A percentile compares a stretch with the other conserved stretches of the same genome.
Evolutionary conservation across 2,888 invertebrate genomes (phyloP).

Genomic region (Congeria kusceri): DNA sequence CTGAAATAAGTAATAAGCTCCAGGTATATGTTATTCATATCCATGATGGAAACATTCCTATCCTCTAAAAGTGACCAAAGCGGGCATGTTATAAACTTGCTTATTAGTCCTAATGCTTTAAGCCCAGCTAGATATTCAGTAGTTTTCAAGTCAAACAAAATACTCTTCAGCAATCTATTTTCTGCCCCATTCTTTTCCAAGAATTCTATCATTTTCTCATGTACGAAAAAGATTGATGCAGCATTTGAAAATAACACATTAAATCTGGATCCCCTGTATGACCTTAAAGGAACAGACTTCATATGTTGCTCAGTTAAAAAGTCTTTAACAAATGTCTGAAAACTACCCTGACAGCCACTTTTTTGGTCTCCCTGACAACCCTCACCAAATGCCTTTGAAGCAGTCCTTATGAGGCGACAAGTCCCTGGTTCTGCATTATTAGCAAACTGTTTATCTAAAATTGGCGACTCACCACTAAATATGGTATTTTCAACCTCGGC

Average conservation of each 20-base stretch:
- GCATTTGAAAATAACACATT: slow-evolving; percentile 43
- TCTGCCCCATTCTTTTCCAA: slow-evolving; percentile 32
- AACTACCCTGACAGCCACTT: slow-evolving; percentile 38
- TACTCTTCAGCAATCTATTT: slow-evolving; percentile 51
- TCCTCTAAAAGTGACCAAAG: slow-evolving; percentile 42
- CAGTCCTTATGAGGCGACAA: slow-evolving; percentile 20
- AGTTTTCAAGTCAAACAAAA: slow-evolving; percentile 46
- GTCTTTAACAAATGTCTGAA: slow-evolving; percentile 23
- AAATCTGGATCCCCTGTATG: slow-evolving; percentile 37
- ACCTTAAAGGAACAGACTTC: slow-evolving; percentile 33
- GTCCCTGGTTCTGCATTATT: slow-evolving; percentile 9
- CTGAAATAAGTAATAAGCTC: slow-evolving; percentile 16
- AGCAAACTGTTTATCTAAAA: not conserved
- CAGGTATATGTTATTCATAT: slow-evolving; percentile 28
- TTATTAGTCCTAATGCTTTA: slow-evolving; percentile 65
- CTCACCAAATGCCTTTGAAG: slow-evolving; percentile 30
- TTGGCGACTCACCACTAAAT: not conserved
- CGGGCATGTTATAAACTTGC: slow-evolving; percentile 32
- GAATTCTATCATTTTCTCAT: slow-evolving; percentile 45
- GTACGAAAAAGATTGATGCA: slow-evolving; percentile 47
- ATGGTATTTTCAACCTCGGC: not conserved
- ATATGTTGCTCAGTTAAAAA: slow-evolving; percentile 26
- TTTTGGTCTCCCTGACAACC: slow-evolving; percentile 18
- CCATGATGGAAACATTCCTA: slow-evolving; percentile 26
- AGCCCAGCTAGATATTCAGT: slow-evolving; percentile 53